Evolutionary conservation across 2,888 invertebrate species (phyloP).

Genomic region (Hydropsyche betteni): DNA sequence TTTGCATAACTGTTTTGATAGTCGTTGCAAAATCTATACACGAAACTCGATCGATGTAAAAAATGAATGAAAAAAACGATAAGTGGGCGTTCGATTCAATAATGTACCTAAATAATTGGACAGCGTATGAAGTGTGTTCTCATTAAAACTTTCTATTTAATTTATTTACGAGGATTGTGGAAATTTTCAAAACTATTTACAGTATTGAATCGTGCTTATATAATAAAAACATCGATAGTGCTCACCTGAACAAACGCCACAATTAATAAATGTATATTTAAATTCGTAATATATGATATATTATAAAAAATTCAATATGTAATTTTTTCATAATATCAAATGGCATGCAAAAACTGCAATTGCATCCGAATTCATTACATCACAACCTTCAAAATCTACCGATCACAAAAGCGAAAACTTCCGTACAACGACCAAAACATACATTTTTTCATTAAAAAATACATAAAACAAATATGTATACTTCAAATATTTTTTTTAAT

Average conservation of each 20-base stretch:
- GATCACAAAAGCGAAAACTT: no score
- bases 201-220: not conserved
- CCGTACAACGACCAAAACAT: no score
- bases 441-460: no score
- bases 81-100: constrained; percentile 11
- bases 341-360: no score
- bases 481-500: no score
- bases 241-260: not conserved
- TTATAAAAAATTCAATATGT: not conserved
- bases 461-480: no score
- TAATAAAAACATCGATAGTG: not conserved
- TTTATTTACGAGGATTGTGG: not conserved
- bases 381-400: no score
- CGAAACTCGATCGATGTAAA: not conserved
- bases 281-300: not conserved
- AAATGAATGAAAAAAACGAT: not conserved
- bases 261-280: not conserved
- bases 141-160: not conserved
- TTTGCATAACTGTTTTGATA: constrained; percentile 6
- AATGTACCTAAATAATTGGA: not conserved
- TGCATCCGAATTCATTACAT: no score
- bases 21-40: constrained; percentile 5
- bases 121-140: not conserved
- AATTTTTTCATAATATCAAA: no score
- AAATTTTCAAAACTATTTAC: not conserved